Evolutionary conservation across 2,113 vertebrate genomes (phyloP), one percentile per base, ranked within the genome.

Genomic region (Rostratula benghalensis): DNA sequence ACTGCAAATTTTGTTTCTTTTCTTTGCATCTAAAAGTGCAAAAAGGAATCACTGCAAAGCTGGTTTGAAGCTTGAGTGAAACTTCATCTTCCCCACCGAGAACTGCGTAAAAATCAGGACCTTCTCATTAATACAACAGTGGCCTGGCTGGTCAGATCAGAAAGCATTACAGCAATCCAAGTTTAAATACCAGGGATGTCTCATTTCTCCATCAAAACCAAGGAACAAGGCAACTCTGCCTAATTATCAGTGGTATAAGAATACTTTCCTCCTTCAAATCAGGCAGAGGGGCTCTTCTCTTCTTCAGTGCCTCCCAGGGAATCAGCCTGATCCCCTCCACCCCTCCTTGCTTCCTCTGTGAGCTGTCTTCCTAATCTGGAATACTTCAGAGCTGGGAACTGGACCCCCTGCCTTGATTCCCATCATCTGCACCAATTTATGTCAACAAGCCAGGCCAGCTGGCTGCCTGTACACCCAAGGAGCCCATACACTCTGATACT

Each of bases 401-500:
- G 4, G 86, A 93, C 95, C 76, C 95, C 93, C 96, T 90, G 90
- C 89, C 76, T 93, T 39, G 83, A 78, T 90, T 97, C 91, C 89
- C 93, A 90, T 92, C 86, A 67, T 96, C 95, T 46, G 83, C 59
- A 83, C 76, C 5, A 14, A 87, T 89, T 89, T 89, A 30, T 46
- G 83, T 83, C 4, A 89, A 73, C 59, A 46, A 63, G 41, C n/a
- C 80, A 65, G 86, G 80, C 76, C 95, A 94, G 83, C 79, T 90
- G 95, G 76, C 79, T 0, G 35, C 46, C 78, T 86, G 68, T 64
- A 67, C 56, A 30, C 18, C 69, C 77, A 46, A 41, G 37, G 46
- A 93, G 51, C 51, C 51, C 43, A 39, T 56, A 22, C 9, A 15
- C 54, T 45, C 50, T 31, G 11, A 91, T 7, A 59, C 31, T 16